phyloP scores from a whole-genome alignment of 2,888 invertebrate species.

The Latheticus oryzae region DNA sequence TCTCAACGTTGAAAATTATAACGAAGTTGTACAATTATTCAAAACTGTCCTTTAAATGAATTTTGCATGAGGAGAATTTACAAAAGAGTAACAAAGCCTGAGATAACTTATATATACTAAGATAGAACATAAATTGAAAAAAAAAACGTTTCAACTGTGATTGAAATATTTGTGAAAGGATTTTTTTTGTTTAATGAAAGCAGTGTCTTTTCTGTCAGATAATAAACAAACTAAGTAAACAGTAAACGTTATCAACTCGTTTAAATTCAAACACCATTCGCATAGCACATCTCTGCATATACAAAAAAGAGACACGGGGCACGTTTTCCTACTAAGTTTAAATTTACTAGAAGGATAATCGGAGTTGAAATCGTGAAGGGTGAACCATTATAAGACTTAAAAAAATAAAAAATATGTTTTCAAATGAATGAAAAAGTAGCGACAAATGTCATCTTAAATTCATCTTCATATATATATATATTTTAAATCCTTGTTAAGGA shows the following conservation, averaged over 20 bases:
- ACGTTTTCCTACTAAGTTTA: slow-evolving; percentile 25
- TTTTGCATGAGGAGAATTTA: no score
- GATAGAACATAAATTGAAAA: no score
- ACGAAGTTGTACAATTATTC: no score
- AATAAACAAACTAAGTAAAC: slow-evolving; percentile 28
- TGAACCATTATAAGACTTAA: background rate
- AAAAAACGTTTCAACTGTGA: no score
- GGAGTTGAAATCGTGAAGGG: slow-evolving; percentile 4
- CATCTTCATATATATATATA: no score
- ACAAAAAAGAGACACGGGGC: slow-evolving; percentile 11
- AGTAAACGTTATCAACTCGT: slow-evolving; percentile 28
- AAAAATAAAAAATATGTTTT: slow-evolving; percentile 4
- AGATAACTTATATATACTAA: no score
- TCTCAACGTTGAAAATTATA: no score
- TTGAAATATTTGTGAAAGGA: no score
- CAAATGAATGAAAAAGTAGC: background rate
- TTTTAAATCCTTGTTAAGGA: slow-evolving; percentile 14
- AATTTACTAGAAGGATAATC: slow-evolving; percentile 15
- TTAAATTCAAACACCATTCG: slow-evolving; percentile 31
- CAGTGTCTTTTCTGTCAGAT: slow-evolving; percentile 10
- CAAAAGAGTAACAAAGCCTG: no score
- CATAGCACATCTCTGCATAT: slow-evolving; percentile 9
- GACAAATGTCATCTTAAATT: background rate
- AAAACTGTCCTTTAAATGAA: no score
- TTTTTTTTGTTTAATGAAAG: slow-evolving; percentile 3